Percentiles rank a stretch among this genome's conserved stretches.
These are phyloP conservation scores for Drosophila quadrilineata DNA, from an alignment of 1,140 invertebrate species.

Conservation along the genomic window DNA sequence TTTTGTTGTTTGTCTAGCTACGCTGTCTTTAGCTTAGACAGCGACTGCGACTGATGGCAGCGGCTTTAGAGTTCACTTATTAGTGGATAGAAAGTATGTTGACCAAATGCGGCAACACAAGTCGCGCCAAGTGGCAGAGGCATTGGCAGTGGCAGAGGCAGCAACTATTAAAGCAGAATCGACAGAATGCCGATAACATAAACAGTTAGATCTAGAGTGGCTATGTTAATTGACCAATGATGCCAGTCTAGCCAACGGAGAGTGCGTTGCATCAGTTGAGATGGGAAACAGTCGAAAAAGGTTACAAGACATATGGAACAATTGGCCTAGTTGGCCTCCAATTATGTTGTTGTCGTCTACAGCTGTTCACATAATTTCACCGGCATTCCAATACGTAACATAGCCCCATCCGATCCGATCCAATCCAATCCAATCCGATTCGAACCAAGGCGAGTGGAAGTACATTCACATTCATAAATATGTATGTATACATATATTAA, in stretches of 20 bases:
- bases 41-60: not conserved
- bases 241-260: no score
- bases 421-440: not conserved
- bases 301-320: not conserved
- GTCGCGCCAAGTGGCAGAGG: no score
- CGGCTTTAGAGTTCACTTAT: conserved; percentile 13
- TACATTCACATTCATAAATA: conserved; percentile 23
- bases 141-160: conserved; percentile 6
- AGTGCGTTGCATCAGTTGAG: no score
- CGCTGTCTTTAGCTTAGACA: no score
- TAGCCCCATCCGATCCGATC: not conserved
- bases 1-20: not conserved
- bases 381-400: conserved; percentile 58
- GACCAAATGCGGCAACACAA: conserved; percentile 33
- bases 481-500: no score
- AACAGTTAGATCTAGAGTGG: conserved; percentile 16
- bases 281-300: no score
- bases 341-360: not conserved
- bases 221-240: not conserved
- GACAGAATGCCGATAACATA: conserved; percentile 5
- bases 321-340: not conserved
- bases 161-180: not conserved
- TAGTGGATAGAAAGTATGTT: conserved; percentile 55
- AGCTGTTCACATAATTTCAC: conserved; percentile 47
- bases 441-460: no score